Conservation (phyloP, 1,140 invertebrate genomes). For the Pantala flavescens region DNA sequence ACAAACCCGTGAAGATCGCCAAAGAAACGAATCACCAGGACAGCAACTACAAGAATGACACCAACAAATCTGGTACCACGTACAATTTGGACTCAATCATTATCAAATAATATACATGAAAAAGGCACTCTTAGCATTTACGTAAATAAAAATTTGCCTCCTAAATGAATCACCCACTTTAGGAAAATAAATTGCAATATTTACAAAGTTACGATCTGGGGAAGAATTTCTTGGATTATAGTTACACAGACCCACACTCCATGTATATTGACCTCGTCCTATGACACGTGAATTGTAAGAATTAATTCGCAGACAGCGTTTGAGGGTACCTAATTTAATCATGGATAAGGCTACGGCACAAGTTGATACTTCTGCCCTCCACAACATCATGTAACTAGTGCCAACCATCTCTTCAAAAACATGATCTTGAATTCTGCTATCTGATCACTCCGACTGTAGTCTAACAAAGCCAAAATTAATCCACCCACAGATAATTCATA, state of each 20-base stretch:
- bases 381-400: too few species aligned
- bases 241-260: background rate
- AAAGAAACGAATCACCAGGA: background rate
- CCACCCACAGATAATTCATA: background rate
- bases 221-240: background rate
- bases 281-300: background rate
- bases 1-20: background rate
- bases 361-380: too few species aligned
- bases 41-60: background rate
- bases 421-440: too few species aligned
- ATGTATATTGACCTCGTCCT: background rate
- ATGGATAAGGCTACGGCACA: background rate
- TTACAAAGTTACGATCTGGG: background rate
- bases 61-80: background rate
- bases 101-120: slow-evolving; percentile 1
- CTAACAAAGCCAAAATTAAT: background rate
- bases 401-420: too few species aligned
- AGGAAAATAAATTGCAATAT: slow-evolving; percentile 7
- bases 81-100: background rate
- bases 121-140: background rate
- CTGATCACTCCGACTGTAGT: too few species aligned
- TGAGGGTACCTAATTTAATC: background rate
- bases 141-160: slow-evolving; percentile 1
- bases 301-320: background rate
- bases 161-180: slow-evolving; percentile 1